A percentile compares a stretch with the other conserved stretches of the same genome.
Conservation (phyloP, 2,888 invertebrate species). For the Agriopis marginaria region DNA sequence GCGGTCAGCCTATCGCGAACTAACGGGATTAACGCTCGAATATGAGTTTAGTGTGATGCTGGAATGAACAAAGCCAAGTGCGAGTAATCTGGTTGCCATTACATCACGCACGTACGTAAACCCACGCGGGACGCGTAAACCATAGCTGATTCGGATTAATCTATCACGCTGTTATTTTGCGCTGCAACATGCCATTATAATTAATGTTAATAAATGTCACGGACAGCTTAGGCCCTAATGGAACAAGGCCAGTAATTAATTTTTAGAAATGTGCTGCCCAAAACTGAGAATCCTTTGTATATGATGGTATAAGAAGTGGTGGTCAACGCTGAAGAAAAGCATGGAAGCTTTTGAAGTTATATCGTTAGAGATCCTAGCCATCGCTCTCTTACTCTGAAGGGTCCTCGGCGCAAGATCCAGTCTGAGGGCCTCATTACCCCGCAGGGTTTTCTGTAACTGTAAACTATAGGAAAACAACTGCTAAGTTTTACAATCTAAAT, state of each 20-base stretch:
- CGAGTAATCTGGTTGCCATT: conserved; percentile 51
- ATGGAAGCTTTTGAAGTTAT: conserved; percentile 55
- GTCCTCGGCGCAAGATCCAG: conserved; percentile 49
- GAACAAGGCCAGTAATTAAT: neutral
- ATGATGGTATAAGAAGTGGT: neutral
- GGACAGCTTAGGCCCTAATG: neutral
- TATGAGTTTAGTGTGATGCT: conserved; percentile 70
- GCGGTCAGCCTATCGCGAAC: conserved; percentile 78
- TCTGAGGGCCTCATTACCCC: conserved; percentile 58
- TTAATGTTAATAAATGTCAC: neutral
- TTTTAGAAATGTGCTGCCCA: neutral
- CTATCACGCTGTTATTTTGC: conserved; percentile 11
- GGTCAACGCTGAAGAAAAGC: conserved; percentile 16
- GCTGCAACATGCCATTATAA: neutral
- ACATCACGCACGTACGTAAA: conserved; percentile 32
- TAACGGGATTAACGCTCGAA: conserved; percentile 80
- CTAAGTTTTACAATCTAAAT: conserved; percentile 13
- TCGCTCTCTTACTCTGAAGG: conserved; percentile 51
- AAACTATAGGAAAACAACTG: conserved; percentile 21
- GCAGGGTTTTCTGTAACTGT: conserved; percentile 46
- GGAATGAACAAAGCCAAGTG: conserved; percentile 64
- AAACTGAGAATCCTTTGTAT: neutral
- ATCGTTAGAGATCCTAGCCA: conserved; percentile 60
- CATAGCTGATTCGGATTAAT: conserved; percentile 16
- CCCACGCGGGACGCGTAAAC: conserved; percentile 28